phyloP scores from a whole-genome alignment of 2,113 vertebrate genomes.

The Pterocles burchelli region DNA sequence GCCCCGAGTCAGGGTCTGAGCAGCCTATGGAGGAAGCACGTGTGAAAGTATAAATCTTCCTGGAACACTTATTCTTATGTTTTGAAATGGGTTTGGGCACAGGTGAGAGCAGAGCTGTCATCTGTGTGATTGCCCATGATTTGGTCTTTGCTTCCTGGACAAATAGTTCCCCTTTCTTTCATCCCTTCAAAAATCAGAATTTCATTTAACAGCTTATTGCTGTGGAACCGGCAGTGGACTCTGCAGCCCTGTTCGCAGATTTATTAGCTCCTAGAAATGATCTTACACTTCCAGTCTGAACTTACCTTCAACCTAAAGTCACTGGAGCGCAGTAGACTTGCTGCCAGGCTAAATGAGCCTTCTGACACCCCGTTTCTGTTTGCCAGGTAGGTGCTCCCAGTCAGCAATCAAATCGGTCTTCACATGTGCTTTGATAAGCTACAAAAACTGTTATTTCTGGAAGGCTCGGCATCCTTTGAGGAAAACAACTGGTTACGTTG shows the following conservation, averaged over 20 bases:
- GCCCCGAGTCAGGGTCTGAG: not conserved
- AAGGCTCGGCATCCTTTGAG: not conserved
- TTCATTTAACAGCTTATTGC: not conserved
- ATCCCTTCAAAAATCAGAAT: not conserved
- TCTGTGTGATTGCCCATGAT: not conserved
- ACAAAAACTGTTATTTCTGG: not conserved
- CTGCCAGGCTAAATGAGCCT: not conserved
- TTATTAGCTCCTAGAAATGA: not conserved
- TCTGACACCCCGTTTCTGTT: not conserved
- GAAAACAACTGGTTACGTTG: not conserved
- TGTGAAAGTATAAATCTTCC: not conserved
- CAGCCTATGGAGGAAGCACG: not conserved
- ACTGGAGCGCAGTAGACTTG: not conserved
- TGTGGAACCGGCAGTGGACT: not conserved
- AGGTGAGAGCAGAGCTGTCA: not conserved
- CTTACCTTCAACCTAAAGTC: not conserved
- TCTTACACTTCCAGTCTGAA: not conserved
- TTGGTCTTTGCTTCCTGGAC: not conserved
- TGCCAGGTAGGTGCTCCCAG: not conserved
- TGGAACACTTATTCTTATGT: not conserved
- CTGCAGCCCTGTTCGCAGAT: not conserved
- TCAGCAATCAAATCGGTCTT: not conserved
- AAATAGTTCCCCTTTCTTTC: not conserved
- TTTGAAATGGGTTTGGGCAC: not conserved
- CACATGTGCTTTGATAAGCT: not conserved